Percentiles rank a stretch among this genome's conserved stretches.
Evolutionary conservation across 2,888 invertebrate genomes (phyloP).

Genomic region (Oeneis ivallda): DNA sequence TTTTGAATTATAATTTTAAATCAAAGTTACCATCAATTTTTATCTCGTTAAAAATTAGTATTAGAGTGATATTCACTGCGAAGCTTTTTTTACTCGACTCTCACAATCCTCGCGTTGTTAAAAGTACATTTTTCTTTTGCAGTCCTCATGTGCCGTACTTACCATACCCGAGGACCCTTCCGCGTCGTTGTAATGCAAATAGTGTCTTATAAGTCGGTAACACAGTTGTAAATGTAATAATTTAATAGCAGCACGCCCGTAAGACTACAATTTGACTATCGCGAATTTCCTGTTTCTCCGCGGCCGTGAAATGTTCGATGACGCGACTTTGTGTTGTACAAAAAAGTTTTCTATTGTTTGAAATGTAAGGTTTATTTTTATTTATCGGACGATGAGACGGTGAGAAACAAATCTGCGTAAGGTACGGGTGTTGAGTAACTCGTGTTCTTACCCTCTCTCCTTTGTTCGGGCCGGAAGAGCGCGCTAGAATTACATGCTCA

Average conservation of each 20-base stretch:
- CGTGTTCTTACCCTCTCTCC: conserved; percentile 82
- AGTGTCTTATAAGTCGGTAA: conserved; percentile 69
- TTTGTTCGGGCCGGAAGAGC: conserved; percentile 81
- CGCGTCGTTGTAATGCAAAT: conserved; percentile 63
- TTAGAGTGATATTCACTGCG: not conserved
- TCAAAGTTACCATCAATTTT: not conserved
- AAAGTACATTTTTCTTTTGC: conserved; percentile 81
- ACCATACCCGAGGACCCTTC: conserved; percentile 73
- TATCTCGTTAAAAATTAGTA: conserved; percentile 34
- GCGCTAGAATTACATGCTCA: conserved; percentile 82
- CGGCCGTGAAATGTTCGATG: conserved; percentile 65
- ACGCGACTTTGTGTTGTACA: conserved; percentile 46
- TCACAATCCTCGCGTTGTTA: conserved; percentile 77
- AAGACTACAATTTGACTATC: conserved; percentile 82
- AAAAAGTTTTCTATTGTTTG: conserved; percentile 59
- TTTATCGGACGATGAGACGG: conserved; percentile 53
- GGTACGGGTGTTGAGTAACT: conserved; percentile 81
- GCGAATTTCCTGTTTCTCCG: conserved; percentile 75
- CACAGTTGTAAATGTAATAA: conserved; percentile 79
- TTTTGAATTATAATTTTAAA: not conserved
- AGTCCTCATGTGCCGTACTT: conserved; percentile 76
- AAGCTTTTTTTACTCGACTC: conserved; percentile 78
- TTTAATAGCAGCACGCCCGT: conserved; percentile 74
- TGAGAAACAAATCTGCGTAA: conserved; percentile 81
- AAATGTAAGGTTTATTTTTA: conserved; percentile 61